Base-by-base conservation (phyloP, 23 tunicate genomes). In the Botrylloides violaceus region DNA sequence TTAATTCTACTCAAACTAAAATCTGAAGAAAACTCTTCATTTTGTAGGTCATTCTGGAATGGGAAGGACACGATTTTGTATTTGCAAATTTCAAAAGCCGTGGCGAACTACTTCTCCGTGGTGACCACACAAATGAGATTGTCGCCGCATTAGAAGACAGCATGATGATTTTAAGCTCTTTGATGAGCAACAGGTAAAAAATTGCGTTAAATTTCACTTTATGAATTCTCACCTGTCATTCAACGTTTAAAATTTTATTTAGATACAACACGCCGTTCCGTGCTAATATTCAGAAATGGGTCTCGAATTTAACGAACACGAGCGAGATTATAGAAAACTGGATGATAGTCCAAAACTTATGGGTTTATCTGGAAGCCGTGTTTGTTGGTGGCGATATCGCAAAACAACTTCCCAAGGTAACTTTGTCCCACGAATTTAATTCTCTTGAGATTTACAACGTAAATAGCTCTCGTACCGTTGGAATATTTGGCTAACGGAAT, bases 351-450 rank as follows among this genome's bases (percentile, higher is more conserved):
- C 97, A 90, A 50, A 90, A 90, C 38, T 58, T 90, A 57, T 90
- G 97, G 97, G 97, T 90, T 49, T 90, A 90, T 70, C 57, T 90
- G 65, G 97, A 90, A 70, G 97, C 97, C 65, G 97, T 90, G 36
- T 90, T 90, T 74, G 97, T 90, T 2, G 97, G 97, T 20, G 97
- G 97, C 27, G 97, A 90, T 75, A 90, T 90, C 36, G 97, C 97
- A 3, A 90, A 90, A 63, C 97, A 90, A 70, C 73, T 90, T 2
- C 97, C 97, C 12, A 90, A 90, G 76, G 97, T 90, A 58, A 73
- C 18, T 43, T 43, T 43, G 15, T n/a, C n/a, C n/a, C n/a, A n/a
- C n/a, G n/a, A n/a, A n/a, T n/a, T n/a, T n/a, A n/a, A n/a, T n/a
- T n/a, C n/a, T n/a, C n/a, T n/a, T n/a, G n/a, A n/a, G n/a, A n/a